These are phyloP conservation scores for Pardalotus punctatus DNA, from an alignment of 2,113 vertebrate species.

Conservation along the genomic window DNA sequence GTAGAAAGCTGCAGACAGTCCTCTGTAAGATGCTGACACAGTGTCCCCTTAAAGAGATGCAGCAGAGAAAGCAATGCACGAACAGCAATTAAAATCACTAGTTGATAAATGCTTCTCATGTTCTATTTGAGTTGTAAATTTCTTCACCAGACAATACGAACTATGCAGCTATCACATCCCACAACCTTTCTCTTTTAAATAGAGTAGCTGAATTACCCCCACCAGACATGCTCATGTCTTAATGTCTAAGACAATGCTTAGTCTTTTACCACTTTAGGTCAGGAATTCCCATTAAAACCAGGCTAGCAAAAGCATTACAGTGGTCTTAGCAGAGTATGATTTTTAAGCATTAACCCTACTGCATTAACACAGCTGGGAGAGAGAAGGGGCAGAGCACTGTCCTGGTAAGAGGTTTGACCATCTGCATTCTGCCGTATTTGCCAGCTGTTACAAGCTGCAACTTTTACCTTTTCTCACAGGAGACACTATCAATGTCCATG, in stretches of 20 bases:
- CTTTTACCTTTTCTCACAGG: constrained; percentile 96
- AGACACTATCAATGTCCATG: constrained; percentile 98
- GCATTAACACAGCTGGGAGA: not conserved
- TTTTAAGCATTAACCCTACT: not conserved
- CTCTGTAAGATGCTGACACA: not conserved
- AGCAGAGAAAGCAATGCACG: not conserved
- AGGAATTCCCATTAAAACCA: not conserved
- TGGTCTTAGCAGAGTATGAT: not conserved
- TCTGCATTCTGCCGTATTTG: not conserved
- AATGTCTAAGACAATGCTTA: not conserved
- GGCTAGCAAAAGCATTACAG: not conserved
- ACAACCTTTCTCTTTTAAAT: not conserved
- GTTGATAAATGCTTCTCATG: not conserved
- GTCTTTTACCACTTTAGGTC: not conserved
- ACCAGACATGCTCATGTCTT: not conserved
- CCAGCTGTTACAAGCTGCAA: not conserved
- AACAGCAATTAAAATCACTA: not conserved
- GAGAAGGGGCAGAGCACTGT: not conserved
- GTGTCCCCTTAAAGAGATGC: not conserved
- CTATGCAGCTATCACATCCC: not conserved
- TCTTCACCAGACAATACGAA: not conserved
- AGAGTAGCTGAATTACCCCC: not conserved
- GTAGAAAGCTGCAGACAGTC: not conserved
- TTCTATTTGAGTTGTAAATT: not conserved
- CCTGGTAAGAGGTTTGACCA: not conserved